A percentile compares a stretch with the other conserved stretches of the same genome.
phyloP scores from a whole-genome alignment of 2,888 invertebrate species.

The Cylindroiulus punctatus region DNA sequence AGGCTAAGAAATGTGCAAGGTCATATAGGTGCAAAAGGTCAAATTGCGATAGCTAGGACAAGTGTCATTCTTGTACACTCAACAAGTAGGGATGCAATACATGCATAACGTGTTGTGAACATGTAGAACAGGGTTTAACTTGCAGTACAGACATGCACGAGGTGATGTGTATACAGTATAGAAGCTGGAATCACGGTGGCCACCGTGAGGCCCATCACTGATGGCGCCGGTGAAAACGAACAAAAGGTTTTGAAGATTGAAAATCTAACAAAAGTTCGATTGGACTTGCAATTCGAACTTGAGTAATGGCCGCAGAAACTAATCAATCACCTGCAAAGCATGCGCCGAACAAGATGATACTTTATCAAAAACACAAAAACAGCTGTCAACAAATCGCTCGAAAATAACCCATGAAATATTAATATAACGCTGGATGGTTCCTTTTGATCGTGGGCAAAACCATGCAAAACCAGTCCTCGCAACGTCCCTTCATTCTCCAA shows the following conservation, averaged over 20 bases:
- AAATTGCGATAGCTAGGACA: too few species aligned
- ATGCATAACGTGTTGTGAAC: too few species aligned
- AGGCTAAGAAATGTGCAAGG: too few species aligned
- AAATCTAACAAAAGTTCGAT: background rate
- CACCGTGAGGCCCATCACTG: too few species aligned
- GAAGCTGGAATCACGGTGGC: too few species aligned
- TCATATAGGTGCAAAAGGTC: too few species aligned
- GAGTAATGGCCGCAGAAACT: background rate
- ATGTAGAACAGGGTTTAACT: too few species aligned
- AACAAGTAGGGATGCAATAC: too few species aligned
- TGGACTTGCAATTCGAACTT: background rate
- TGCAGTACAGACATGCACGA: too few species aligned
- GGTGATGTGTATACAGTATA: too few species aligned
- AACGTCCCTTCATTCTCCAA: background rate
- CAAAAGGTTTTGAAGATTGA: conserved; percentile 7
- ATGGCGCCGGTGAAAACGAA: background rate
- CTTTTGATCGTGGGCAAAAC: background rate
- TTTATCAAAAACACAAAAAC: conserved; percentile 25
- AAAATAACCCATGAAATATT: conserved; percentile 30
- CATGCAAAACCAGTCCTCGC: background rate
- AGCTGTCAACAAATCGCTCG: conserved; percentile 21
- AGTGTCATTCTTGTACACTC: too few species aligned
- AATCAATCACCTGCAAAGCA: conserved; percentile 22
- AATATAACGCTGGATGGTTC: background rate
- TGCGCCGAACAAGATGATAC: background rate